phyloP scores from a whole-genome alignment of 2,888 invertebrate genomes.

The Drosophila prostipennis region DNA sequence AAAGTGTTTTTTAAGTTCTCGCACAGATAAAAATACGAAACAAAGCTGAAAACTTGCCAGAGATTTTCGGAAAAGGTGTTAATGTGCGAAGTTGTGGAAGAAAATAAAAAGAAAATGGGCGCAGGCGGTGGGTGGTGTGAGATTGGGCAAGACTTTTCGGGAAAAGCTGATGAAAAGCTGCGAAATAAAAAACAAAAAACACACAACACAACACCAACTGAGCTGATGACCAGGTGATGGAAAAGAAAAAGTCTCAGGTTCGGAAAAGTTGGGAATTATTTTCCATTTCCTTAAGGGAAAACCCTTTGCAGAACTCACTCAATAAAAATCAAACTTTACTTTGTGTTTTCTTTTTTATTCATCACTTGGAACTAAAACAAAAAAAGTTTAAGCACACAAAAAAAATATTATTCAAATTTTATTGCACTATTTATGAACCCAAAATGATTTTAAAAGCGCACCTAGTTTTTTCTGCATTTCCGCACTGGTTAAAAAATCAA shows the following conservation, averaged over 20 bases:
- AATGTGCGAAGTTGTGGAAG: constrained; percentile 17
- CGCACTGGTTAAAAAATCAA: neutral
- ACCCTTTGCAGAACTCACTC: neutral
- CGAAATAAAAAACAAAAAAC: neutral
- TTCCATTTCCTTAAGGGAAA: neutral
- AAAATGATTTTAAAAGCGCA: neutral
- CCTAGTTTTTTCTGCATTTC: constrained; percentile 6
- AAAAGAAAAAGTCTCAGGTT: neutral
- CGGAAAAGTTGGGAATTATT: constrained; percentile 9
- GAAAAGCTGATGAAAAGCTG: constrained; percentile 22
- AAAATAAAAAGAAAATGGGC: neutral
- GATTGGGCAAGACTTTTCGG: constrained; percentile 11
- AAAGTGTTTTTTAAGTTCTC: constrained; percentile 27
- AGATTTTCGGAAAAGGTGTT: constrained; percentile 26
- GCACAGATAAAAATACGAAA: constrained; percentile 10
- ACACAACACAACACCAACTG: too few species aligned
- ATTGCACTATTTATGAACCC: too few species aligned
- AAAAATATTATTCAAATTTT: too few species aligned
- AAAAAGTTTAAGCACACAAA: too few species aligned
- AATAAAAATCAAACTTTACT: neutral
- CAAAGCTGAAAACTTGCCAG: constrained; percentile 16
- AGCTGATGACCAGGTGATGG: constrained; percentile 17
- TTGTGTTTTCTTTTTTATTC: neutral
- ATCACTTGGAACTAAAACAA: too few species aligned
- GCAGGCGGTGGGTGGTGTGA: constrained; percentile 3